Conservation (phyloP, 2,888 invertebrate species). For the Opisthograptis luteolata region DNA sequence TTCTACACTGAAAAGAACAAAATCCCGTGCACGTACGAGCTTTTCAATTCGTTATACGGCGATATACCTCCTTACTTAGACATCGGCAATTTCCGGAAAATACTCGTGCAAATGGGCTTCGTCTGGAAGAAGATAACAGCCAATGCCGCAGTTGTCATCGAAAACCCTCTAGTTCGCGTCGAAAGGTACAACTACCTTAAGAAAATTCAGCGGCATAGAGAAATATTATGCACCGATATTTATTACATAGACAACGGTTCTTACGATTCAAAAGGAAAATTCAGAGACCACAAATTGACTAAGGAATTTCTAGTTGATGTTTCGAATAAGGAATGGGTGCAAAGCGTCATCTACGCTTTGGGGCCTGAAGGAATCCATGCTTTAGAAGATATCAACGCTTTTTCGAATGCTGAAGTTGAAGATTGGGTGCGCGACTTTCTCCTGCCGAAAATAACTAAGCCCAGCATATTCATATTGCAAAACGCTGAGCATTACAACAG, state of each 20-base stretch:
- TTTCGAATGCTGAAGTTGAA: slow-evolving; percentile 30
- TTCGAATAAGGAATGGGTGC: slow-evolving; percentile 12
- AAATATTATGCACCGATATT: slow-evolving; percentile 24
- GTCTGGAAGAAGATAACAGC: slow-evolving; percentile 43
- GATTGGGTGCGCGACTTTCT: slow-evolving; percentile 38
- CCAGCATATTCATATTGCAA: slow-evolving; percentile 42
- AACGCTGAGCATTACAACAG: slow-evolving; percentile 32
- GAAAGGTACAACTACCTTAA: slow-evolving; percentile 53
- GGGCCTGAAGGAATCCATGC: slow-evolving; percentile 29
- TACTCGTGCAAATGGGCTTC: slow-evolving; percentile 48
- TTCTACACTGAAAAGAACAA: slow-evolving; percentile 34
- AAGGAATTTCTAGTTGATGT: background rate
- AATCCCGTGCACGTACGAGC: slow-evolving; percentile 43
- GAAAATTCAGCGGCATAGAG: slow-evolving; percentile 34
- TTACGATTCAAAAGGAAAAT: slow-evolving; percentile 16
- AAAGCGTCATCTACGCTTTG: slow-evolving; percentile 38
- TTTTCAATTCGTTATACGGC: slow-evolving; percentile 37
- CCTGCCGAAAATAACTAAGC: slow-evolving; percentile 26
- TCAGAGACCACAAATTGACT: slow-evolving; percentile 18
- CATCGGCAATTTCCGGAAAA: slow-evolving; percentile 45
- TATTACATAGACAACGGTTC: slow-evolving; percentile 44
- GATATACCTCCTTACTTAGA: slow-evolving; percentile 45
- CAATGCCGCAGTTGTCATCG: slow-evolving; percentile 43
- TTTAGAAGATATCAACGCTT: slow-evolving; percentile 21
- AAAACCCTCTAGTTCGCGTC: slow-evolving; percentile 48